Conservation (phyloP, 1,140 invertebrate genomes). For the Diachasmimorpha longicaudata region DNA sequence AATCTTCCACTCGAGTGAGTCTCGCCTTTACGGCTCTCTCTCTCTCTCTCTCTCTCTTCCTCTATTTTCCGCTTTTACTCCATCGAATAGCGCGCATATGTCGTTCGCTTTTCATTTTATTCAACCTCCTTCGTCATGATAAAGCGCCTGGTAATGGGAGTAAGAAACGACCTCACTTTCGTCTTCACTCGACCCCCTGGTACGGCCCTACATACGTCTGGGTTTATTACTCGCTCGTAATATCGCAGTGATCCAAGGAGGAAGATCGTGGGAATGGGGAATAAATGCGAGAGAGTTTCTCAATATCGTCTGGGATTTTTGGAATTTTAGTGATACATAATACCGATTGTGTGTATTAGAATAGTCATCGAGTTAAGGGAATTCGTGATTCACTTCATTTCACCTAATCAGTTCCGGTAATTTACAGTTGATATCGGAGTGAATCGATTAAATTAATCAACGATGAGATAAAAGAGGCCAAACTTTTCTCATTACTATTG, state of each 20-base stretch:
- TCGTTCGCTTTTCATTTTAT: not conserved
- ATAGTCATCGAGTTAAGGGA: not conserved
- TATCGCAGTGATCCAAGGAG: not conserved
- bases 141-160: not conserved
- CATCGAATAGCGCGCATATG: not conserved
- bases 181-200: conserved; percentile 15
- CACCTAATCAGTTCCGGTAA: not conserved
- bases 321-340: not conserved
- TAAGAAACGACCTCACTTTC: conserved; percentile 25
- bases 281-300: not conserved
- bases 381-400: not conserved
- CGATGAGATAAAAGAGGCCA: not conserved
- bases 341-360: not conserved
- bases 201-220: not conserved
- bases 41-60: too few relatives aligned
- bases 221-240: not conserved
- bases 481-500: not conserved
- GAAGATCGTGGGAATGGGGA: not conserved
- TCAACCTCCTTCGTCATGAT: not conserved
- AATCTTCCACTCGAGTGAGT: conserved; percentile 21
- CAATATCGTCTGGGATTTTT: not conserved
- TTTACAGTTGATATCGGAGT: not conserved
- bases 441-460: not conserved
- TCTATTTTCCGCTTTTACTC: conserved; percentile 5
- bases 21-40: not conserved